Conservation (phyloP, 2,797 vertebrate genomes). For the Cyclura pinguis region DNA sequence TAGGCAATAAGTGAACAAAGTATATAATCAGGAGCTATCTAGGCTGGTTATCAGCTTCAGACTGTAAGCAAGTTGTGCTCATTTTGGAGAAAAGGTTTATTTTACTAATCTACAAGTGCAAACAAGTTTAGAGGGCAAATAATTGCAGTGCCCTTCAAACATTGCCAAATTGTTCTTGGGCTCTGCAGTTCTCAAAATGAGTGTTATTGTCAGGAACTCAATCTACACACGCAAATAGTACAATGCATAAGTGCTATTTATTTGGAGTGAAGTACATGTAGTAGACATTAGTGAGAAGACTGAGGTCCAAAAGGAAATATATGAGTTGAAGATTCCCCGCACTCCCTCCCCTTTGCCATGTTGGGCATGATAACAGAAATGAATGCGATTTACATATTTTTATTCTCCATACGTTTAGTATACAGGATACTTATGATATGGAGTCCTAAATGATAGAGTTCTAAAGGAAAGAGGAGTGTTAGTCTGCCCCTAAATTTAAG, state of each 20-base stretch:
- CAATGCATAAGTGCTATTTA: no score
- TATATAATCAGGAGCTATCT: neutral
- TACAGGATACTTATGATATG: neutral
- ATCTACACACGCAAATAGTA: no score
- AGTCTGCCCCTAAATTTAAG: no score
- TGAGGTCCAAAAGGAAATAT: no score
- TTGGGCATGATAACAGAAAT: neutral
- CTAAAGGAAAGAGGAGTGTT: neutral
- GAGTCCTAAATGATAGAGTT: neutral
- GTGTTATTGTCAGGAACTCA: neutral
- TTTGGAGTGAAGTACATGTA: no score
- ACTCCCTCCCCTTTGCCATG: neutral
- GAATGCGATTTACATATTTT: neutral
- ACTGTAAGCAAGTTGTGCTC: neutral
- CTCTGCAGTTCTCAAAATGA: neutral
- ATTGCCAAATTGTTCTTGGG: neutral
- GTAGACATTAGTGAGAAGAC: no score
- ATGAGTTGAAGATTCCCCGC: no score
- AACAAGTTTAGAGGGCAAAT: neutral
- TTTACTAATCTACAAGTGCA: slow-evolving; percentile 19
- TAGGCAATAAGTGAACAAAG: neutral
- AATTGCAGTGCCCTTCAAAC: neutral
- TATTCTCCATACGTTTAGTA: neutral
- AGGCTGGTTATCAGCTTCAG: neutral
- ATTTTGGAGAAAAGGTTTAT: neutral